A percentile compares a stretch with the other conserved stretches of the same genome.
Evolutionary conservation across 2,113 vertebrate species (phyloP).

Genomic region (Embiotoca jacksoni): DNA sequence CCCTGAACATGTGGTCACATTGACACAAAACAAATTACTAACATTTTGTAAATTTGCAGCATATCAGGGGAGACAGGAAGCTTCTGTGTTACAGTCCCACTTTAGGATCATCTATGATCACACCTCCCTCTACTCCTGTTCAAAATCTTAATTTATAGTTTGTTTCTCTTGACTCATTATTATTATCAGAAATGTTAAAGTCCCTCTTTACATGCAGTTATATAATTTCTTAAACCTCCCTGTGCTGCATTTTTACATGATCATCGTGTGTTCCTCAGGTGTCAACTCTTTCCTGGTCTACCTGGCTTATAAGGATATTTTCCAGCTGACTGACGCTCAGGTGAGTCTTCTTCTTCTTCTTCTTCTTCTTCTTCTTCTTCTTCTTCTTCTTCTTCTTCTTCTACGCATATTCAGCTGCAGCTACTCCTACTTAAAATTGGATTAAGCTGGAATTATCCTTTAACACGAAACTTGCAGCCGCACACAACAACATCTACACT

Average conservation of each 20-base stretch:
- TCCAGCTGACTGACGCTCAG: slow-evolving; percentile 97
- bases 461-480: background rate
- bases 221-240: background rate
- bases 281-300: slow-evolving; percentile 98
- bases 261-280: slow-evolving; percentile 82
- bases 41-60: background rate
- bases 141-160: background rate
- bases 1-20: background rate
- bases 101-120: background rate
- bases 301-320: slow-evolving; percentile 97
- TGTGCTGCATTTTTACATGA: background rate
- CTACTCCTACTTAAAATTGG: background rate
- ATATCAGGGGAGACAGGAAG: too few species aligned
- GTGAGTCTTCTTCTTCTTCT: slow-evolving; percentile 74
- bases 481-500: background rate
- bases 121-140: too few species aligned
- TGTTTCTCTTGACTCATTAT: background rate
- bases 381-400: background rate
- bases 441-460: background rate
- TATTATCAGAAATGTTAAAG: background rate
- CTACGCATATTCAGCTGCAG: too few species aligned
- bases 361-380: background rate
- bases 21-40: background rate
- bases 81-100: background rate
- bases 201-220: too few species aligned